These are phyloP conservation scores for Pseudoips prasinana DNA, from an alignment of 2,888 invertebrate species.

Conservation along the genomic window DNA sequence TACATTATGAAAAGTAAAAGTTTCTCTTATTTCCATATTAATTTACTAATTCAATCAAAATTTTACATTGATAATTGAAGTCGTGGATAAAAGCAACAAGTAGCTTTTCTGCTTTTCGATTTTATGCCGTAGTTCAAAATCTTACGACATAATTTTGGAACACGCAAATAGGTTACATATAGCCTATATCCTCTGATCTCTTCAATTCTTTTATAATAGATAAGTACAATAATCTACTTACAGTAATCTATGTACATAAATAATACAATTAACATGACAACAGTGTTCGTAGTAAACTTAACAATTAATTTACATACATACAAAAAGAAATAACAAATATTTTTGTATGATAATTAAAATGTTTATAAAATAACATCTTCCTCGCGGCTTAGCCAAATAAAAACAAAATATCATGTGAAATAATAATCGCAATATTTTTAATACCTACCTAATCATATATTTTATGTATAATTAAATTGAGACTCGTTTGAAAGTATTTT, in stretches of 20 bases:
- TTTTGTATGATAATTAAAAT: neutral
- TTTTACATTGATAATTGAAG: too few species aligned
- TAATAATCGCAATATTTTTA: too few species aligned
- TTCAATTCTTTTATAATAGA: constrained; percentile 16
- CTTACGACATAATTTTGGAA: too few species aligned
- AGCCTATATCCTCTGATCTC: too few species aligned
- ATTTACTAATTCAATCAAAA: constrained; percentile 53
- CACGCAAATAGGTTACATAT: too few species aligned
- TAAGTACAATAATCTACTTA: constrained; percentile 65
- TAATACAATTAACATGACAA: constrained; percentile 74
- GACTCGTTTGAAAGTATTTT: constrained; percentile 28
- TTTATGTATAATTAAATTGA: constrained; percentile 16
- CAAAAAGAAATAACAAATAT: constrained; percentile 69
- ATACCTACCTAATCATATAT: too few species aligned
- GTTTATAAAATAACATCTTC: constrained; percentile 4
- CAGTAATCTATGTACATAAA: constrained; percentile 70
- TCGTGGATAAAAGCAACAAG: too few species aligned
- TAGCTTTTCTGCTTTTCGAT: too few species aligned
- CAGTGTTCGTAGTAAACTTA: constrained; percentile 74
- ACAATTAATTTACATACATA: constrained; percentile 70
- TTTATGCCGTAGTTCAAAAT: too few species aligned
- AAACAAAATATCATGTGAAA: constrained; percentile 25
- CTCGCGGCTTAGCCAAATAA: constrained; percentile 29
- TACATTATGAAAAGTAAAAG: constrained; percentile 23
- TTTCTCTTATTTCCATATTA: constrained; percentile 36